phyloP scores from a whole-genome alignment of 2,113 vertebrate species.

The Theristicus caerulescens region DNA sequence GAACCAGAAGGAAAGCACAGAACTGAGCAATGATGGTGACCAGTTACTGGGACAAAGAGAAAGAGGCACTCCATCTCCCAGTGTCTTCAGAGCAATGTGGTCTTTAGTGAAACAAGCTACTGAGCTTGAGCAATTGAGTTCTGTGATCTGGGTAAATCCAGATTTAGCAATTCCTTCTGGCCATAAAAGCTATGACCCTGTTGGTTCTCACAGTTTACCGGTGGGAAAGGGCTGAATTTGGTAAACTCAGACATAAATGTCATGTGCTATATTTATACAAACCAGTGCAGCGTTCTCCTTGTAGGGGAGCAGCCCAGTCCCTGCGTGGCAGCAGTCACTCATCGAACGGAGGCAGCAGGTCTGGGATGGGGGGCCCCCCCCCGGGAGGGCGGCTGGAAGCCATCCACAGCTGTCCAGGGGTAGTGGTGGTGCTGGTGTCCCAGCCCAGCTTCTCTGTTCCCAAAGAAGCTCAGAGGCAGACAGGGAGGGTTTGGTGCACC shows the following conservation, averaged over 20 bases:
- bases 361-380: not conserved
- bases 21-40: fast-evolving
- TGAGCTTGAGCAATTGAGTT: fast-evolving
- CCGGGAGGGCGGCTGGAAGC: not conserved
- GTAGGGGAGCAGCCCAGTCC: not conserved
- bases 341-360: not conserved
- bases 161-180: slow-evolving; percentile 3
- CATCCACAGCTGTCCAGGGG: not conserved
- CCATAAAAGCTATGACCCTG: not conserved
- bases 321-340: not conserved
- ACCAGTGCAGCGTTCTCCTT: not conserved
- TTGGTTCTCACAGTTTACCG: slow-evolving; percentile 8
- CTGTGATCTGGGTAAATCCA: not conserved
- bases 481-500: not conserved
- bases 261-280: not conserved
- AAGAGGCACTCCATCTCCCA: not conserved
- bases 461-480: not conserved
- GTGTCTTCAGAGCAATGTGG: not conserved
- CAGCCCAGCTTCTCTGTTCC: fast-evolving
- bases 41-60: not conserved
- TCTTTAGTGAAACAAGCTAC: not conserved
- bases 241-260: slow-evolving; percentile 2
- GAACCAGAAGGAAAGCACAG: not conserved
- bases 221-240: slow-evolving; percentile 32
- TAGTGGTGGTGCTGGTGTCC: not conserved